Evolutionary conservation across 1,140 invertebrate species (phyloP), one percentile per base, ranked within the genome.

Genomic region (Tyrophagus putrescentiae): DNA sequence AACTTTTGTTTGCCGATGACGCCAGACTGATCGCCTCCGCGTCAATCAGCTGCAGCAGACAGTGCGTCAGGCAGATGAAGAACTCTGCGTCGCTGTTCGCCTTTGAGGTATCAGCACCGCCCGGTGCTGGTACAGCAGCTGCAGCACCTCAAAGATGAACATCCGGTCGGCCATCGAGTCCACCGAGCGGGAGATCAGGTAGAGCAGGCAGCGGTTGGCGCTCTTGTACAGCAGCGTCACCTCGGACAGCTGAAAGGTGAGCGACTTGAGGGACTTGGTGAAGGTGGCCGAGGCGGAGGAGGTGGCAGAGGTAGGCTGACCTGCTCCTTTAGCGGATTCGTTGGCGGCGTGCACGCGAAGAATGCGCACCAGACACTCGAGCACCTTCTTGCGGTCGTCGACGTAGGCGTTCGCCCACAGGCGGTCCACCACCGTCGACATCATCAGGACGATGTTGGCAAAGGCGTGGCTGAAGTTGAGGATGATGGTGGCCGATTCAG

Each of bases 21-120:
- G 45, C 21, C 11, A 62, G 34, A 62, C 44, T 32, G 32, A 60
- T 60, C 18, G 36, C 54, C 27, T 48, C 53, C 33, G 65, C 58
- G 52, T 67, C 82, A 27, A 87, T 94, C 3, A 97, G 71, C 73
- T 95, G 90, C 9, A 97, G 74, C n/a, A 98, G 74, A 71, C 93
- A 95, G 70, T 93, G 94, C 11, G 87, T 91, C 4, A 98, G 74
- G 70, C 93, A 95, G 1, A 88, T 90, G 60, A 97, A 85, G 70
- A 96, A 98, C 32, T 63, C 36, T 33, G 87, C 72, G 70, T 96
- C 91, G 68, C 90, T 88, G 73, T 96, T 97, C 9, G 86, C 86
- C 41, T 89, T 85, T 16, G 90, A 90, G 1, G 29, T 4, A 98
- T 92, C 44, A 98, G 82, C 0, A 96, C 74, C 59, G 84, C 85